Percentiles rank a stretch among this genome's conserved stretches.
Evolutionary conservation across 2,113 vertebrate species (phyloP).

Genomic region (Dendropsophus ebraccatus): DNA sequence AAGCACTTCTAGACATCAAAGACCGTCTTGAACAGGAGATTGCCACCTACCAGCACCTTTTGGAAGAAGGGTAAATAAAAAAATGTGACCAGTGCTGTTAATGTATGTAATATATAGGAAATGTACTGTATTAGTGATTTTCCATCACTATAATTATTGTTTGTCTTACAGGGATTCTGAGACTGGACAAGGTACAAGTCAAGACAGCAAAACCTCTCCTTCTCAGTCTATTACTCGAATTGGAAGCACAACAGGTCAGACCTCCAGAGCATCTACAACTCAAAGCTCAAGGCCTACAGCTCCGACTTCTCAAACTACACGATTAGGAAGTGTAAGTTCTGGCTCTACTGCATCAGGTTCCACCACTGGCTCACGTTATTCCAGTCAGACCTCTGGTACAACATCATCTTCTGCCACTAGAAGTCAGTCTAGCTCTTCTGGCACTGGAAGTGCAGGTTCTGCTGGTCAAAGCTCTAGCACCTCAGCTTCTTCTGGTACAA

Average conservation of each 20-base stretch:
- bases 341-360: constrained; percentile 5
- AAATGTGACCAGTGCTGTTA: not conserved
- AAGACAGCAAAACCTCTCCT: not conserved
- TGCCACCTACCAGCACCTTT: constrained; percentile 78
- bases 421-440: not conserved
- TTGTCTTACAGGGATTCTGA: constrained; percentile 11
- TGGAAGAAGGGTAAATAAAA: constrained; percentile 70
- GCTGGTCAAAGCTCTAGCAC: not conserved
- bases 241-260: not conserved
- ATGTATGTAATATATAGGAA: too few species aligned
- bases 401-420: not conserved
- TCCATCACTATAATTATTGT: not conserved
- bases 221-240: not conserved
- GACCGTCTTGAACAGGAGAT: constrained; percentile 84
- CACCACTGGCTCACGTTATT: not conserved
- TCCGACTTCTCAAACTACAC: not conserved
- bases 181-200: not conserved
- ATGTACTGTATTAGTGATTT: too few species aligned
- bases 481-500: constrained; percentile 1
- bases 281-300: constrained; percentile 13
- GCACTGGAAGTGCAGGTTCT: too few species aligned
- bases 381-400: not conserved
- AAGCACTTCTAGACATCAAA: constrained; percentile 79
- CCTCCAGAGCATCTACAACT: not conserved
- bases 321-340: not conserved